Evolutionary conservation across 2,797 vertebrate species (phyloP).

Genomic region (Megalops cyprinoides): DNA sequence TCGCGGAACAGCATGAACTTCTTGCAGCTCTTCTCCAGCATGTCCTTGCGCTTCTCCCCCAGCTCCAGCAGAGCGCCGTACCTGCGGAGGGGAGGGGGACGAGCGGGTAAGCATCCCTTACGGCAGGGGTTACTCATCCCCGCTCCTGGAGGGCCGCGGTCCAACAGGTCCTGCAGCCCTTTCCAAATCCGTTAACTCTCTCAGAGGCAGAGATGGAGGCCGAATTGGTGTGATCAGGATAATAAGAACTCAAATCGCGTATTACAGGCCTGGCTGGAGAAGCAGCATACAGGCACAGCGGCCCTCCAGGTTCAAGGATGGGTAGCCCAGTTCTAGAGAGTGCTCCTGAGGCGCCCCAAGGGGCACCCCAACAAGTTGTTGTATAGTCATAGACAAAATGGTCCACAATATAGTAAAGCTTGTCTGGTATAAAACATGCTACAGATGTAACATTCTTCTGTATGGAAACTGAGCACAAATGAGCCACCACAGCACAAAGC

Average conservation of each 20-base stretch:
- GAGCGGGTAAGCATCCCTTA: conserved; percentile 30
- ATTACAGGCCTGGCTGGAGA: background rate
- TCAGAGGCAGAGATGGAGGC: background rate
- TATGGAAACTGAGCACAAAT: background rate
- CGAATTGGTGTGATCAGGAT: background rate
- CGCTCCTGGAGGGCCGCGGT: background rate
- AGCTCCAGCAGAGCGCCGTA: conserved; percentile 91
- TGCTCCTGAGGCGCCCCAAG: no score
- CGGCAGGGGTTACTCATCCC: background rate
- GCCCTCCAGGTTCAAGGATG: no score
- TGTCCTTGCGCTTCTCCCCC: conserved; percentile 94
- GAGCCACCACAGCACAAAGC: background rate
- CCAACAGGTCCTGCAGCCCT: background rate
- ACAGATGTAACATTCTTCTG: background rate
- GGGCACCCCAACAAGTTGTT: background rate
- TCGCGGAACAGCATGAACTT: conserved; percentile 99
- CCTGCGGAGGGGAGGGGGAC: conserved; percentile 59
- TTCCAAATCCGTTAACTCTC: background rate
- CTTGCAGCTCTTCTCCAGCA: conserved; percentile 99
- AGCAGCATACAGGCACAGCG: no score
- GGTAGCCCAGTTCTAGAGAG: no score
- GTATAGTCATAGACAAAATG: background rate
- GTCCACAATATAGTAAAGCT: background rate
- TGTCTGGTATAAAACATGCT: no score
- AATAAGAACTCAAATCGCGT: background rate